Base-by-base conservation (phyloP, 1,140 invertebrate genomes). In the Drosophila rufa region DNA sequence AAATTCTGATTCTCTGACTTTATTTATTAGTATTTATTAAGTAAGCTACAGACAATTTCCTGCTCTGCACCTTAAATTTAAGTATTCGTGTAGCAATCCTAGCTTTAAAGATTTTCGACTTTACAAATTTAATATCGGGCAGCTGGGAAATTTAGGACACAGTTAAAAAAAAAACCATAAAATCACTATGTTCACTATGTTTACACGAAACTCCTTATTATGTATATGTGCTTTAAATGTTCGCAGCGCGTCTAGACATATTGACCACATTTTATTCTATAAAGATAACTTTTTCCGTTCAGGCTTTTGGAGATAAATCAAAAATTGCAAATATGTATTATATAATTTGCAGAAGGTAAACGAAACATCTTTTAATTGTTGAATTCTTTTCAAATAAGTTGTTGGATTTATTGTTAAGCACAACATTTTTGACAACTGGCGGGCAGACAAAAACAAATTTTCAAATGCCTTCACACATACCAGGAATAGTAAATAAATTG, bases 401-500 rank as follows among this genome's bases (percentile, higher is more conserved):
- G 25, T 60, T 14, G 8, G 8, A 50, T 60, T 40, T 3, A 33
- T 33, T 71, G 19, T 11, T 7, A 40, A 7, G n/a, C 3, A 12
- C 4, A 8, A 17, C 27, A 33, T 65, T 22, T 17, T 14, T 7
- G 17, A 17, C 4, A 46, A 22, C 11, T 22, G 38, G 15, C 12
- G 30, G 17, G 25, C 12, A 2, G 43, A n/a, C 15, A 7, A 60
- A n/a, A 33, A n/a, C 22, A 36, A 25, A 42, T 14, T 33, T 8
- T 14, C 47, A 47, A 47, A 46, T 67, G 53, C 55, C 17, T 27
- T 19, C 27, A 30, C 8, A 77, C 38, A 75, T 48, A 65, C 36
- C 36, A 17, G 19, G 8, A 40, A 30, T 57, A n/a, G 38, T 12
- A 12, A 17, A 14, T 27, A 38, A 43, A 71, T 71, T 38, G 45